A percentile compares a stretch with the other conserved stretches of the same genome.
Evolutionary conservation across 2,888 invertebrate genomes (phyloP).

Genomic region (Athrips mouffetella): DNA sequence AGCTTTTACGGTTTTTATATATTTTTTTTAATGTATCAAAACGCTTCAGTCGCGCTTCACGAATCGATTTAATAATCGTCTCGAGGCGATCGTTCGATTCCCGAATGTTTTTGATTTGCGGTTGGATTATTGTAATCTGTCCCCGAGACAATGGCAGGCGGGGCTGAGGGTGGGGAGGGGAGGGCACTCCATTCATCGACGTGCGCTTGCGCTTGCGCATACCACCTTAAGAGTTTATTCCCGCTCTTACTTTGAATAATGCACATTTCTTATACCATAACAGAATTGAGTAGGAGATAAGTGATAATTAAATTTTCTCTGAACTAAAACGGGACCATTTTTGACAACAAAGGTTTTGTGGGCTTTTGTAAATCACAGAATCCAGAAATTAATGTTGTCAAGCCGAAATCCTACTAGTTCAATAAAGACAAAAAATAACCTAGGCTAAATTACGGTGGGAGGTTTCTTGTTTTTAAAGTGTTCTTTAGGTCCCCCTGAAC

Average conservation of each 20-base stretch:
- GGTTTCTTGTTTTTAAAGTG: no score
- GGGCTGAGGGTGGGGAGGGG: constrained; percentile 35
- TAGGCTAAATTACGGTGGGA: no score
- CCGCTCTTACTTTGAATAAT: constrained; percentile 4
- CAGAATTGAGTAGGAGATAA: no score
- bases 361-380: no score
- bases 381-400: no score
- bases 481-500: no score
- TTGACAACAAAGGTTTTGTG: no score
- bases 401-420: no score
- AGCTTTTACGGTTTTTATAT: no score
- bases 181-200: constrained; percentile 42
- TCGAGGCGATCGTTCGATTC: constrained; percentile 65
- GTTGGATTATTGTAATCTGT: constrained; percentile 71
- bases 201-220: constrained; percentile 24
- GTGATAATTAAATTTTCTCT: no score
- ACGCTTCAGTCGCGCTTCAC: constrained; percentile 26
- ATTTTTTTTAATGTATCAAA: constrained; percentile 35
- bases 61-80: constrained; percentile 65
- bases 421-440: no score
- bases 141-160: constrained; percentile 70
- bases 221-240: constrained; percentile 17
- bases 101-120: constrained; percentile 73
- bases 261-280: neutral
- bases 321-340: no score